Conservation (phyloP, 2,888 invertebrate genomes). For the Eurytoma adleriae region DNA sequence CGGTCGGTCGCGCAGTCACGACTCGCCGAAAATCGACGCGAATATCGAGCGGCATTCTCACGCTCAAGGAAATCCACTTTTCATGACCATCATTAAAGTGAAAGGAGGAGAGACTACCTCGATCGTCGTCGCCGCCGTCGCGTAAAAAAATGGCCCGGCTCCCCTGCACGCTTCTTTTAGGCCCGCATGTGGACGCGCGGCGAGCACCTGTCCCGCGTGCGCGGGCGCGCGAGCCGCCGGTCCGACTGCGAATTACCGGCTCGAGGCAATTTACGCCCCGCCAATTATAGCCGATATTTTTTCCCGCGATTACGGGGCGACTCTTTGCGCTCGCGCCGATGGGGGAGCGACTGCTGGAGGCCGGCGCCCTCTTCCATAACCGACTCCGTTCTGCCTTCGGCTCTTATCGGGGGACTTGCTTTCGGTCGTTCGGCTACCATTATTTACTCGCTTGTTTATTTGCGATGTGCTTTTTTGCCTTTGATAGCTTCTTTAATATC, state of each 20-base stretch:
- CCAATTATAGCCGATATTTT: slow-evolving; percentile 37
- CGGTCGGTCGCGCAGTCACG: background rate
- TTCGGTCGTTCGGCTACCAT: background rate
- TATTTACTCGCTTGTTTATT: background rate
- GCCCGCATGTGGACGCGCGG: slow-evolving; percentile 58
- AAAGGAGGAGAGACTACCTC: slow-evolving; percentile 57
- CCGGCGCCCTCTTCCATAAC: background rate
- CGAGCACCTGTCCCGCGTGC: slow-evolving; percentile 59
- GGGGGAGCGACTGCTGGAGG: slow-evolving; percentile 31
- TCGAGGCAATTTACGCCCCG: slow-evolving; percentile 45
- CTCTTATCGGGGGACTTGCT: background rate
- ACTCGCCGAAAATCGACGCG: slow-evolving; percentile 1
- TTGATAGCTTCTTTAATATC: background rate
- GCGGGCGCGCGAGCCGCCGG: slow-evolving; percentile 28
- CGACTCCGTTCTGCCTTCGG: background rate
- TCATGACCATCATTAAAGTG: slow-evolving; percentile 56
- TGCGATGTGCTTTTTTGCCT: background rate
- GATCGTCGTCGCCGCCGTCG: slow-evolving; percentile 23
- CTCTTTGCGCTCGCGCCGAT: background rate
- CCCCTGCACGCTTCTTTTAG: slow-evolving; percentile 57
- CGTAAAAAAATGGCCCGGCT: slow-evolving; percentile 56
- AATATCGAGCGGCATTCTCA: slow-evolving; percentile 28
- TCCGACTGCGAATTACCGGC: slow-evolving; percentile 44
- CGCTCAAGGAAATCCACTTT: slow-evolving; percentile 57
- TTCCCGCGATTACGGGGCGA: slow-evolving; percentile 6